phyloP scores from a whole-genome alignment of 2,888 invertebrate genomes.

The Kuschelorhynchus macadamiae region DNA sequence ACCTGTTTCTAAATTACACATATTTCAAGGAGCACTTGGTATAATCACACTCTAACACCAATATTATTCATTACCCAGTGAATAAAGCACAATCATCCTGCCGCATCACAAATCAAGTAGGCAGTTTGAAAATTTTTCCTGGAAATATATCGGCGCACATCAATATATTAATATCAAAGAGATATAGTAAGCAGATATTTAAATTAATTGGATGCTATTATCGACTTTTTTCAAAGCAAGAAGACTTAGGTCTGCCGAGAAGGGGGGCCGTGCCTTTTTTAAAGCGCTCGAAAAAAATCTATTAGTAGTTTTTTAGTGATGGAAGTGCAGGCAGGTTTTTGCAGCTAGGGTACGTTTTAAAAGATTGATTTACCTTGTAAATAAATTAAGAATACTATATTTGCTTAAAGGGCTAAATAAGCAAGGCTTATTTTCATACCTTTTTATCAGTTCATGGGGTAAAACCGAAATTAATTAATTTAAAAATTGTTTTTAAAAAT shows the following conservation, averaged over 20 bases:
- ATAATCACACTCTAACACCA: constrained; percentile 9
- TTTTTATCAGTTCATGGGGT: too few relatives aligned
- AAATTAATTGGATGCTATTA: constrained; percentile 31
- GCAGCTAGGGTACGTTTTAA: too few relatives aligned
- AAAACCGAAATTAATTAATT: too few relatives aligned
- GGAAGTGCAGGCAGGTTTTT: constrained; percentile 12
- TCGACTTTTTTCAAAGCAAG: constrained; percentile 18
- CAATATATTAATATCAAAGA: constrained; percentile 3
- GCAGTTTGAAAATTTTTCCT: constrained; percentile 26
- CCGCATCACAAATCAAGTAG: not conserved
- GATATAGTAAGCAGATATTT: constrained; percentile 27
- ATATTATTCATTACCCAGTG: constrained; percentile 4
- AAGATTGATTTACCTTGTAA: too few relatives aligned
- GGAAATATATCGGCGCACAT: constrained; percentile 21
- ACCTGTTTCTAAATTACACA: too few relatives aligned
- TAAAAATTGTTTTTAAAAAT: too few relatives aligned
- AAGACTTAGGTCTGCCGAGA: constrained; percentile 10
- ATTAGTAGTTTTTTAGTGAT: constrained; percentile 35
- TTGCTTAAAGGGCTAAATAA: too few relatives aligned
- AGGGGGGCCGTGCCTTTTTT: constrained; percentile 17
- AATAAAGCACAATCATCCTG: constrained; percentile 23
- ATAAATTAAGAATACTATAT: too few relatives aligned
- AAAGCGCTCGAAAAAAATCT: constrained; percentile 24
- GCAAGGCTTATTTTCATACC: too few relatives aligned
- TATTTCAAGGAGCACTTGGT: too few relatives aligned